Evolutionary conservation across 2,888 invertebrate genomes (phyloP), one percentile per base, ranked within the genome.

Genomic region (Diadegma fenestrale): DNA sequence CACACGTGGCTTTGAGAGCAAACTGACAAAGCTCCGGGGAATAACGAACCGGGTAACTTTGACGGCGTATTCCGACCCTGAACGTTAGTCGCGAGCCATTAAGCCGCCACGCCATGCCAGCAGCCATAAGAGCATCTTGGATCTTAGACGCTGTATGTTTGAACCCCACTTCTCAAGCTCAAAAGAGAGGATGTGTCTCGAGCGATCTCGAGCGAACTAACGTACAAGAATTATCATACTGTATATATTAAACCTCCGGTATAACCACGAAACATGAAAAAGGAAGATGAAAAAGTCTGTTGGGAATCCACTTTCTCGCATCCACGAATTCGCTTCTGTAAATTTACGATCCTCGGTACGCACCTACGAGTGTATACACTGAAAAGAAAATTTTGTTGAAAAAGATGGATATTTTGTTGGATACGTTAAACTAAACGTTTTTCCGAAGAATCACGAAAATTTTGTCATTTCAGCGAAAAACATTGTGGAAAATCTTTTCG

Each of bases 71-170:
- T 87, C 80, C 90, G 88, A 86, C 87, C 88, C 89, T 90, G 90
- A 89, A 90, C 89, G 89, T 90, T 90, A 90, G 91, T 91, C 86
- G 89, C 91, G 90, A 90, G 90, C 90, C 90, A 91, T 91, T 90
- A 91, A 90, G 89, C 88, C 90, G 90, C 91, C 89, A 89, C 90
- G 90, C 90, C 87, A 89, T 90, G 89, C 89, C 88, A 89, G 83
- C 81, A 84, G 85, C 86, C 88, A 86, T 86, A 87, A 88, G 88
- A 87, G 87, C 85, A 87, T 88, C 88, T 85, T 71, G 84, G 77
- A 86, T 86, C 77, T 85, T 73, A 64, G 64, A 76, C 64, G 48
- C 33, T 33, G 48, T n/a, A 12, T 43, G 37, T 45, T 63, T 63
- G 61, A 17, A 64, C 30, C 76, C 45, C 48, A 22, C 33, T 63